Evolutionary conservation across 2,113 vertebrate genomes (phyloP), one percentile per base, ranked within the genome.

Genomic region (Redunca redunca): DNA sequence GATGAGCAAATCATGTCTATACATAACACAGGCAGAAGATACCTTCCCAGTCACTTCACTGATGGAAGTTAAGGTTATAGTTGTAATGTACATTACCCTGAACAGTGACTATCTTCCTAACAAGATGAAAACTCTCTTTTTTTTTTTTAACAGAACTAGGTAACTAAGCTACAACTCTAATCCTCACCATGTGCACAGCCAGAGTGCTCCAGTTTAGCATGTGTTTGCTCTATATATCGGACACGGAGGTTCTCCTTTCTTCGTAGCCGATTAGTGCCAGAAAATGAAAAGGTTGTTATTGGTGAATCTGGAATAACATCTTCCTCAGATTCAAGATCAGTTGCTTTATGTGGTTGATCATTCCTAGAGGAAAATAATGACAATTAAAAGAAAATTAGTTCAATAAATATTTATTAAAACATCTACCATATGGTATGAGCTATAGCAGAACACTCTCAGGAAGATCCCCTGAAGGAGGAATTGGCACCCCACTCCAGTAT

Each of bases 231-330:
- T 80, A 98, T 95, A 19, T 99, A 99, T 83, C 99, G 99, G 77
- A 99, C 92, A 6, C 98, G 99, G 50, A 98, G 99, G 1, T 98
- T 99, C 57, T 99, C 97, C 94, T 98, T 99, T 64, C 99, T 99
- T 98, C 99, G 99, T 98, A 99, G 98, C 48, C 99, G 99, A 98
- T 98, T 99, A 67, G 98, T 74, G 13, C 98, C 80, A 8, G 99
- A 98, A 98, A 99, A 98, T 0, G 99, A 99, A 95, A 99, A 98
- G 2, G 98, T 84, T 88, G 98, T 95, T 95, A 99, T 93, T 0
- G 99, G 99, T 6, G 99, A 99, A 98, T 99, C 99, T 81, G 99
- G 99, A 98, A 99, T 99, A 97, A 99, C 9, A 13, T 98, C 99
- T 92, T 99, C 99, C 50, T 99, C 99, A 43, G 97, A 94, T 86